Percentiles rank a stretch among this genome's conserved stretches.
Conservation (phyloP, 2,113 vertebrate species). For the Glaucomys volans region DNA sequence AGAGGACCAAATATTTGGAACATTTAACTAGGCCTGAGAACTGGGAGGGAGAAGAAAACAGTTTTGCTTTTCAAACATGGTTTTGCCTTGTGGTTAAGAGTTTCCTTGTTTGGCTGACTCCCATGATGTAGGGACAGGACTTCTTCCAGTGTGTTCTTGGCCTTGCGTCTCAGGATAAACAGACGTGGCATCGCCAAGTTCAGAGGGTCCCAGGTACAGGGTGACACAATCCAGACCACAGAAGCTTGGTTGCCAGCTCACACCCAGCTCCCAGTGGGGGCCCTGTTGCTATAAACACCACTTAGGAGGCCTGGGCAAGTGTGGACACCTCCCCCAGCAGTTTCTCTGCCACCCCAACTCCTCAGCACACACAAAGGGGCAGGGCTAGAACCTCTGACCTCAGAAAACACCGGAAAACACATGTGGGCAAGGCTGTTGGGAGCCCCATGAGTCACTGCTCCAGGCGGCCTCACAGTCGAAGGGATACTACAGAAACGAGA, state of each 20-base stretch:
- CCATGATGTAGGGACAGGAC: not conserved
- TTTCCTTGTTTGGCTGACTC: conserved; percentile 39
- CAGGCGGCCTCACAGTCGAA: not conserved
- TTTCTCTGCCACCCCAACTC: not conserved
- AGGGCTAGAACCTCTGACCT: not conserved
- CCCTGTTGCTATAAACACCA: conserved; percentile 54
- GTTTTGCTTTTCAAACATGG: not conserved
- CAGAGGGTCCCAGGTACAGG: conserved; percentile 31
- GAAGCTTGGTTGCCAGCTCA: not conserved
- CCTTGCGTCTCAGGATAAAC: conserved; percentile 53
- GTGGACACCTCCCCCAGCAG: not conserved
- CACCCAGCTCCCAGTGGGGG: not conserved
- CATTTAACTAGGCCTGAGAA: not conserved
- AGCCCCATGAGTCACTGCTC: not conserved
- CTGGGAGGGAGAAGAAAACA: not conserved
- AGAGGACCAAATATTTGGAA: not conserved
- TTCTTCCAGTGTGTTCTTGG: conserved; percentile 35
- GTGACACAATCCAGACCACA: not conserved
- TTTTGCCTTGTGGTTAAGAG: not conserved
- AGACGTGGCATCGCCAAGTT: not conserved
- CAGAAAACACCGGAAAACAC: not conserved
- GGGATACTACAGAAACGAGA: not conserved
- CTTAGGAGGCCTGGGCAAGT: not conserved
- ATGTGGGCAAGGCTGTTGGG: not conserved
- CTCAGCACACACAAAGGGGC: not conserved